These are phyloP conservation scores for Cryptus armator DNA, from an alignment of 2,888 invertebrate genomes.

Conservation along the genomic window DNA sequence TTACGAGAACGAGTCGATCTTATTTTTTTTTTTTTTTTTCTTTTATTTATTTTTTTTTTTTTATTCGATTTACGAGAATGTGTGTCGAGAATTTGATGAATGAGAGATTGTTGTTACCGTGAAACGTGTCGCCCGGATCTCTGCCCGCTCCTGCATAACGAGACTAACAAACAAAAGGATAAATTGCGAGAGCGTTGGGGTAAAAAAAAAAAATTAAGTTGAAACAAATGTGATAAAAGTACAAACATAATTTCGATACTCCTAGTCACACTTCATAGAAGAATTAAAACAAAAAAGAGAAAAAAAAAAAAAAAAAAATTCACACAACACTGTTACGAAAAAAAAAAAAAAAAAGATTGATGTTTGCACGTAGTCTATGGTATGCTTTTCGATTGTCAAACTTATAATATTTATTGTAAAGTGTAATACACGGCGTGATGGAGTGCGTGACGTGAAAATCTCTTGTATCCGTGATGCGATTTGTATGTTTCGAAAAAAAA, in stretches of 20 bases:
- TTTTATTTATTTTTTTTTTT: not conserved
- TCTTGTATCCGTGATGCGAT: slow-evolving; percentile 51
- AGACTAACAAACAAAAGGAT: not conserved
- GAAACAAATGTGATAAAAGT: not conserved
- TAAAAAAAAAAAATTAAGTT: not conserved
- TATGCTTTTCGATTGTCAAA: slow-evolving; percentile 48
- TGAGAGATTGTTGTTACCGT: slow-evolving; percentile 40
- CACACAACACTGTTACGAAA: not conserved
- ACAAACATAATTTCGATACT: slow-evolving; percentile 6
- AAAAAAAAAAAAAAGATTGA: slow-evolving; percentile 19
- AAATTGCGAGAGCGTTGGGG: slow-evolving; percentile 6
- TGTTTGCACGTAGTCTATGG: slow-evolving; percentile 53
- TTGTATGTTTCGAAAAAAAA: slow-evolving; percentile 44
- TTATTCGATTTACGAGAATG: not conserved
- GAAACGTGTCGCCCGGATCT: slow-evolving; percentile 32
- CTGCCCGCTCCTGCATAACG: slow-evolving; percentile 26
- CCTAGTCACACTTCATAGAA: slow-evolving; percentile 3
- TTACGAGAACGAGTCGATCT: slow-evolving; percentile 22
- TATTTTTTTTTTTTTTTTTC: not conserved
- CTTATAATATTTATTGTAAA: slow-evolving; percentile 49
- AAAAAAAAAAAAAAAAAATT: slow-evolving; percentile 3
- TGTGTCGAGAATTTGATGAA: slow-evolving; percentile 14
- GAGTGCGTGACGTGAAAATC: slow-evolving; percentile 58
- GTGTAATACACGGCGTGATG: slow-evolving; percentile 56
- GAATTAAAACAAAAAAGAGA: slow-evolving; percentile 18